These are phyloP conservation scores for Cladopsammia gracilis DNA, from an alignment of 64 coral and sea anemone genomes.

Conservation along the genomic window DNA sequence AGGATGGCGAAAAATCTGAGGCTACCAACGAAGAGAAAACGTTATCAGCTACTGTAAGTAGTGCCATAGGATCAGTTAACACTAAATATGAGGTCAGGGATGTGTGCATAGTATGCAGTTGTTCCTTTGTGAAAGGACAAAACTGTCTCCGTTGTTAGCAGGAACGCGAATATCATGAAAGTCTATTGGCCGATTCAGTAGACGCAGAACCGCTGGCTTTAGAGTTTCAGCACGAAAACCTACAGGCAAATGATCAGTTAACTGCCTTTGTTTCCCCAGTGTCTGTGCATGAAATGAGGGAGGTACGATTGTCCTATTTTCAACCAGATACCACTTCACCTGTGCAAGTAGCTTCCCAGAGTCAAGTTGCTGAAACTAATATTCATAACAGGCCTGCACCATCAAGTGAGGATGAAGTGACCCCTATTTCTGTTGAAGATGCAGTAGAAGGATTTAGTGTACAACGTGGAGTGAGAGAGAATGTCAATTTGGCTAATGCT, in stretches of 20 bases:
- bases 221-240: neutral
- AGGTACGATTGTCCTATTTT: neutral
- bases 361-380: too few species aligned
- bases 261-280: neutral
- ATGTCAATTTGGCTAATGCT: neutral
- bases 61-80: neutral
- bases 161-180: slow-evolving; percentile 27
- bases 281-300: neutral
- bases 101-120: slow-evolving; percentile 44
- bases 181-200: neutral
- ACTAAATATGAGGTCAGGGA: slow-evolving; percentile 7
- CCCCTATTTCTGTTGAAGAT: neutral
- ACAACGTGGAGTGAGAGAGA: neutral
- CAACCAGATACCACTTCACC: neutral
- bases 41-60: too few species aligned
- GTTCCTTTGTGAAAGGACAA: slow-evolving; percentile 36
- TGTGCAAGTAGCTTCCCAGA: neutral
- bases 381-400: neutral
- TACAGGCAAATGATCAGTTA: neutral
- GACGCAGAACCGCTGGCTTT: neutral
- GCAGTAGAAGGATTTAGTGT: neutral
- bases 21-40: neutral
- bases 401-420: neutral
- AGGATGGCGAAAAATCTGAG: neutral
- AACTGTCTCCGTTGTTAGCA: slow-evolving; percentile 40